Base-by-base conservation (phyloP, 2,888 invertebrate species). In the Thelaira solivaga region DNA sequence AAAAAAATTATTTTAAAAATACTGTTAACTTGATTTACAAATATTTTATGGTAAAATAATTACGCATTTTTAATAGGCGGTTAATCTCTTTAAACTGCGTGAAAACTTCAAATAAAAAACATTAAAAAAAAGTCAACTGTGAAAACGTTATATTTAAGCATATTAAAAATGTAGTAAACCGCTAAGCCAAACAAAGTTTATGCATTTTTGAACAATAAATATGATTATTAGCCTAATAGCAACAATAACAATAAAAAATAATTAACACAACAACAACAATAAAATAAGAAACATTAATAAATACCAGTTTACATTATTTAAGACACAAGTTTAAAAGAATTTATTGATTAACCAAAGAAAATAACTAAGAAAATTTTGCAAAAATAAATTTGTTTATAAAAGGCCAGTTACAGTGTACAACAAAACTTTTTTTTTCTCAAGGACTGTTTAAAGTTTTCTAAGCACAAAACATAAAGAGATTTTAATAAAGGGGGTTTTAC, bases 161-260 rank as follows among this genome's bases (percentile, higher is more conserved):
- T 41, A 62, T 55, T 73, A 73, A 57, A 64, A 55, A 45, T 57
- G 55, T 41, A 41, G 29, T 36, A 57, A 69, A 65, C 77, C 77
- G 26, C 77, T 74, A 74, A 78, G 65, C 73, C 74, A 29, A 73
- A 59, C 16, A 49, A 53, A 59, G 57, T 69, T 73, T 73, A 68
- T 73, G 77, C 68, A 73, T 73, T 78, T 78, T 78, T 78, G 69
- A 74, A 78, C 73, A 78, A 65, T 61, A 73, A 78, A 78, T 59
- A 53, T 64, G 53, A 59, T 68, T 78, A 74, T 65, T 78, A 78
- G 36, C 26, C 68, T 64, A 49, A 73, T 24, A 61, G 13, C 41
- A 53, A 43, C 31, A 47, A 49, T 5, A 64, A 36, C 2, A 64
- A 39, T 22, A 29, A 68, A 71, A 22, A n/a, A n/a, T 8, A 45